A percentile compares a stretch with the other conserved stretches of the same genome.
phyloP scores from a whole-genome alignment of 2,888 invertebrate genomes.

The Caenorhabditis sp. region DNA sequence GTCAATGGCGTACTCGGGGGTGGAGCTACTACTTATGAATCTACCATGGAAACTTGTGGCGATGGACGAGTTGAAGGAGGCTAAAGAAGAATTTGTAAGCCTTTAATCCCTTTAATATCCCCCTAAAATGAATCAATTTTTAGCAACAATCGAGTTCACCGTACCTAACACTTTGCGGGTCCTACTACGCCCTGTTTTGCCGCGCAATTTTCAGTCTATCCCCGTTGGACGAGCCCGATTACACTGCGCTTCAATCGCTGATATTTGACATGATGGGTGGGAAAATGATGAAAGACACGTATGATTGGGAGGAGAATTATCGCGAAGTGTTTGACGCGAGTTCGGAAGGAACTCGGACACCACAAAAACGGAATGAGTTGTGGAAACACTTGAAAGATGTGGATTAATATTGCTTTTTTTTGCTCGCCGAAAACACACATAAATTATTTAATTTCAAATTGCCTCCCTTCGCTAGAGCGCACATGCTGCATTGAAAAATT shows the following conservation, averaged over 20 bases:
- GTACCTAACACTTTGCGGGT: constrained; percentile 18
- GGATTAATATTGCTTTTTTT: background rate
- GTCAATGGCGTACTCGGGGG: constrained; percentile 51
- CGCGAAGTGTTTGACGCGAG: background rate
- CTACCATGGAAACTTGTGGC: constrained; percentile 48
- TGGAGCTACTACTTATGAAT: constrained; percentile 45
- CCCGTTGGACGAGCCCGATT: constrained; percentile 52
- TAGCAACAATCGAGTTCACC: constrained; percentile 26
- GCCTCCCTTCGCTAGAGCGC: background rate
- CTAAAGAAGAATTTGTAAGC: constrained; percentile 49
- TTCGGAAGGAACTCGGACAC: background rate
- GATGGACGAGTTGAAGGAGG: constrained; percentile 36
- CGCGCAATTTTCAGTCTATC: constrained; percentile 47
- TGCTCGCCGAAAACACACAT: background rate
- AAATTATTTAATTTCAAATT: background rate
- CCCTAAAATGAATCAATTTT: background rate
- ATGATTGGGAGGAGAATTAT: constrained; percentile 59
- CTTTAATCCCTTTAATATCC: background rate
- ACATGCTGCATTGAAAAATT: background rate
- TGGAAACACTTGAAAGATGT: background rate
- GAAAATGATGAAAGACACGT: constrained; percentile 44
- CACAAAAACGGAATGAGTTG: background rate
- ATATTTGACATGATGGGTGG: constrained; percentile 44
- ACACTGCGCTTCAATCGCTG: constrained; percentile 45
- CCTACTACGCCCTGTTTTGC: constrained; percentile 28